A percentile compares a stretch with the other conserved stretches of the same genome.
phyloP scores from a whole-genome alignment of 1,140 invertebrate genomes.

The Aphidius ervi region DNA sequence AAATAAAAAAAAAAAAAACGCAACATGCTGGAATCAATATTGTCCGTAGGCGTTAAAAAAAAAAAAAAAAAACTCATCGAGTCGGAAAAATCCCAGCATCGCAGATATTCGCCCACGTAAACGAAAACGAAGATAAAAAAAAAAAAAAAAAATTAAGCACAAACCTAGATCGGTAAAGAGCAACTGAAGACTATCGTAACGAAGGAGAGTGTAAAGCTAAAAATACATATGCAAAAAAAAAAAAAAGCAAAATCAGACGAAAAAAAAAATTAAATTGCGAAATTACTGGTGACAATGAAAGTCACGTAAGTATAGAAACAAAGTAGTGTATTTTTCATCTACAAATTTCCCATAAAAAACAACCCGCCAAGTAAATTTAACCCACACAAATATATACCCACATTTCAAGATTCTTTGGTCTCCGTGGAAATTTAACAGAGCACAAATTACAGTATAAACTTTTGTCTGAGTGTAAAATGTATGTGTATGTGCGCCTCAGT shows the following conservation, averaged over 20 bases:
- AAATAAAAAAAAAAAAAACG: too few species aligned
- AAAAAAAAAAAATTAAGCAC: too few species aligned
- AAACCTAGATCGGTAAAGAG: too few species aligned
- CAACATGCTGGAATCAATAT: too few species aligned
- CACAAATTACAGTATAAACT: constrained; percentile 28
- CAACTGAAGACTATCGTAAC: too few species aligned
- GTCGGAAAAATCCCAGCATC: too few species aligned
- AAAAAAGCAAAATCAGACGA: not conserved
- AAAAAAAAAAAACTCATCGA: too few species aligned
- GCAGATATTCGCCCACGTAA: too few species aligned
- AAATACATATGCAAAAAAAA: not conserved
- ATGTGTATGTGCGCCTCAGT: constrained; percentile 23
- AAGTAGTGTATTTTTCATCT: not conserved
- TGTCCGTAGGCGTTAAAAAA: too few species aligned
- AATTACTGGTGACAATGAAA: constrained; percentile 8
- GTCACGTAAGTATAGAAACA: not conserved
- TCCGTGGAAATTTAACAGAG: constrained; percentile 30
- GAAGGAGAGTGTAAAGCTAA: constrained; percentile 1
- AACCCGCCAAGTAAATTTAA: constrained; percentile 2
- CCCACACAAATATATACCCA: not conserved
- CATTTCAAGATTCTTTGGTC: constrained; percentile 14
- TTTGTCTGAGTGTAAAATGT: constrained; percentile 19
- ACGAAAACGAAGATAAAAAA: too few species aligned
- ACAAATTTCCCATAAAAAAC: not conserved
- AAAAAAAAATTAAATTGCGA: not conserved